Evolutionary conservation across 2,797 vertebrate genomes (phyloP).

Genomic region (Centropyge bicolor): DNA sequence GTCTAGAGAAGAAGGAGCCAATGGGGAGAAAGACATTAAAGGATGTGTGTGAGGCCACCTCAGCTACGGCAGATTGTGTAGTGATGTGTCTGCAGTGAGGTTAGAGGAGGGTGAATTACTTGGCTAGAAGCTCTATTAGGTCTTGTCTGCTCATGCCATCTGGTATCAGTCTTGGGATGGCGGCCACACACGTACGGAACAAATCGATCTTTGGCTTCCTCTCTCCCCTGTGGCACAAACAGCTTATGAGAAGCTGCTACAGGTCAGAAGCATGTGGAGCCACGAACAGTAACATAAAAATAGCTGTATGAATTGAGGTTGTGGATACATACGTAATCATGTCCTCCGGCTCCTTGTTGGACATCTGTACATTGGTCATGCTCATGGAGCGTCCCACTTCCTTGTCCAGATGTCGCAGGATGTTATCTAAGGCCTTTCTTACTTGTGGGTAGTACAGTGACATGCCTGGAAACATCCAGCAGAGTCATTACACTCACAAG

Average conservation of each 20-base stretch:
- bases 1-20: slow-evolving; percentile 75
- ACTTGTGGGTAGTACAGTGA: slow-evolving; percentile 99
- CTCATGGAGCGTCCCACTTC: slow-evolving; percentile 99
- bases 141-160: slow-evolving; percentile 99
- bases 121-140: slow-evolving; percentile 97
- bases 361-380: slow-evolving; percentile 99
- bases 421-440: slow-evolving; percentile 96
- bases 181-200: slow-evolving; percentile 98
- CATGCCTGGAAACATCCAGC: slow-evolving; percentile 89
- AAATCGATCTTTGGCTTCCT: slow-evolving; percentile 99
- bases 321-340: slow-evolving; percentile 95
- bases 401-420: slow-evolving; percentile 97
- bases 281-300: background rate
- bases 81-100: slow-evolving; percentile 6
- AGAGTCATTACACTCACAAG: background rate
- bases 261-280: background rate
- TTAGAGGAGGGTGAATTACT: slow-evolving; percentile 82
- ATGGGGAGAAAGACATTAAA: background rate
- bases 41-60: background rate
- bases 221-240: slow-evolving; percentile 89
- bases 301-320: background rate
- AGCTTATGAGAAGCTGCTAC: slow-evolving; percentile 28
- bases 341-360: slow-evolving; percentile 98
- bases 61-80: background rate
- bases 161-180: slow-evolving; percentile 97